Evolutionary conservation across 2,888 invertebrate species (phyloP).

Genomic region (Aphidoletes aphidimyza): DNA sequence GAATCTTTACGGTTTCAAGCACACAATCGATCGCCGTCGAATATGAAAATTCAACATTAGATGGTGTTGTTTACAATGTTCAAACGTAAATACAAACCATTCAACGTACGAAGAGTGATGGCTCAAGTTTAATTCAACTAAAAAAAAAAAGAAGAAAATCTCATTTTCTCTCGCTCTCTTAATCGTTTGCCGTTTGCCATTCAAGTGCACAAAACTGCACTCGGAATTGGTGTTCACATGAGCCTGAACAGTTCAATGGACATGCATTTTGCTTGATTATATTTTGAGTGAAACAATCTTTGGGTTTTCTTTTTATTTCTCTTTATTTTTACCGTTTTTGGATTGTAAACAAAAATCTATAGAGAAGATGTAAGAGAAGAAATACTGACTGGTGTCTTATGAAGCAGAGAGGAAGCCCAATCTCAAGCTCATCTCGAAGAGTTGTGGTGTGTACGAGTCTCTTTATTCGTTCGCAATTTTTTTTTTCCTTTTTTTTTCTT

Average conservation of each 20-base stretch:
- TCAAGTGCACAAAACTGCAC: background rate
- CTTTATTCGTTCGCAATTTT: constrained; percentile 45
- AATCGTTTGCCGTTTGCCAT: background rate
- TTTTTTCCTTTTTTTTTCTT: too few species aligned
- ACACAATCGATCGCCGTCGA: background rate
- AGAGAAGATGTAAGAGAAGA: background rate
- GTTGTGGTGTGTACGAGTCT: constrained; percentile 12
- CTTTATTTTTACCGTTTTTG: constrained; percentile 23
- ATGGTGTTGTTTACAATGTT: background rate
- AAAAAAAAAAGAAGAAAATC: too few species aligned
- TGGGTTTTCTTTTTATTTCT: background rate
- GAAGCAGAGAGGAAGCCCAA: too few species aligned
- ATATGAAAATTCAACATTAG: background rate
- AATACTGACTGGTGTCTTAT: constrained; percentile 27
- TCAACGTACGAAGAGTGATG: background rate
- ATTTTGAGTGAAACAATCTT: constrained; percentile 38
- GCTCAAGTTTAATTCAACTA: background rate
- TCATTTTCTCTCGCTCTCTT: background rate
- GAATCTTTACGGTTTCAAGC: background rate
- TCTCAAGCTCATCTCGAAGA: too few species aligned
- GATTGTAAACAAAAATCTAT: constrained; percentile 43
- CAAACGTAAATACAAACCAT: background rate
- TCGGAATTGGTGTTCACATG: constrained; percentile 18
- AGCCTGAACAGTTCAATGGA: background rate
- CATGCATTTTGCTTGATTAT: constrained; percentile 5